Evolutionary conservation across 2,888 invertebrate genomes (phyloP), one percentile per base, ranked within the genome.

Genomic region (Pheosia gnoma): DNA sequence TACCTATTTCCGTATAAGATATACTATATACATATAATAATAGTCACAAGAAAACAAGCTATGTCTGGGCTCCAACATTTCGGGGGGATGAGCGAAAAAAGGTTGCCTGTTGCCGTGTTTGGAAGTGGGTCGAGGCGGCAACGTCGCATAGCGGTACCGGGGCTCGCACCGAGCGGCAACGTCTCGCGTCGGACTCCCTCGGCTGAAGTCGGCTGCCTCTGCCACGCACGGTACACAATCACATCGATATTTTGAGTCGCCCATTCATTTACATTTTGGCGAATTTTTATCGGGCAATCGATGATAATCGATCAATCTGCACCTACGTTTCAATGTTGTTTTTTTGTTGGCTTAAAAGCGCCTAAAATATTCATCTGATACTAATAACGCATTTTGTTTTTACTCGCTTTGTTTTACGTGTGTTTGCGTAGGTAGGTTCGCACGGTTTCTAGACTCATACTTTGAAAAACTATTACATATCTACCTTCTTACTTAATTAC

Each of bases 101-200:
- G 75, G 74, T 82, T 68, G 79, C 82, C 80, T 81, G 83, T 85
- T 84, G 84, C 76, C 74, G 82, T 77, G 77, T 11, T 76, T 79
- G 80, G 81, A 87, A 84, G 83, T 88, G 85, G 85, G 86, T 84
- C 83, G 85, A 74, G 79, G 78, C 78, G 87, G 88, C 89, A 90
- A 88, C 89, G 86, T 80, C 86, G 90, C 89, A 83, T 88, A 86
- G 86, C 87, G 86, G 86, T 85, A 83, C 74, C 57, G 68, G 66
- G 25, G 25, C 25, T 0, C 25, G 25, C 52, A 68, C 75, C 74
- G 77, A 72, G 69, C 71, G 86, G 82, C 87, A 88, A 85, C 87
- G 68, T 62, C 25, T 25, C 80, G 81, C 82, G 4, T 3, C 54
- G 10, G 25, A 52, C 5, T 36, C 38, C 7, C 11, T 55, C 25